These are phyloP conservation scores for Ferdinandea cuprea DNA, from an alignment of 2,888 invertebrate species.

Conservation along the genomic window DNA sequence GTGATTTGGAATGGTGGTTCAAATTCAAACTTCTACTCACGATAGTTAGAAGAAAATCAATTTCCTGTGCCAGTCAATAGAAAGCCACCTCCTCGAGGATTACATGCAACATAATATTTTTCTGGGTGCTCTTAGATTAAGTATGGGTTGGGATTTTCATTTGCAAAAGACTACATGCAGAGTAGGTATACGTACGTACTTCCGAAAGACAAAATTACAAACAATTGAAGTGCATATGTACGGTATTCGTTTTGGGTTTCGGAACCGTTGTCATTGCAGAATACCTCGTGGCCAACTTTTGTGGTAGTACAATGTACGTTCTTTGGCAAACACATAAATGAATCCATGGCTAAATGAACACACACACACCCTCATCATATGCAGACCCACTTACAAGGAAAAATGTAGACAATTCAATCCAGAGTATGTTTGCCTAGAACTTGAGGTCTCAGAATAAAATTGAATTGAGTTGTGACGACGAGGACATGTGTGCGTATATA, in stretches of 20 bases:
- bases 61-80: conserved; percentile 53
- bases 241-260: conserved; percentile 35
- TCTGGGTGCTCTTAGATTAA: not conserved
- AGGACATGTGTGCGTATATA: not conserved
- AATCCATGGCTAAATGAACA: conserved; percentile 21
- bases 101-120: conserved; percentile 31
- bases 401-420: conserved; percentile 46
- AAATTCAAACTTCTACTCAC: conserved; percentile 34
- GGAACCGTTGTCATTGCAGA: not conserved
- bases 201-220: conserved; percentile 15
- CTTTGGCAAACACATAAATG: conserved; percentile 27
- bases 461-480: conserved; percentile 31
- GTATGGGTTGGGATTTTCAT: not conserved
- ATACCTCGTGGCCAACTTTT: conserved; percentile 31
- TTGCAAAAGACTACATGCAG: conserved; percentile 6
- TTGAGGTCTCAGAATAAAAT: conserved; percentile 50
- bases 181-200: not conserved
- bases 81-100: conserved; percentile 28
- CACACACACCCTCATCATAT: conserved; percentile 17
- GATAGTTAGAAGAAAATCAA: conserved; percentile 66
- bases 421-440: conserved; percentile 60
- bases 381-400: conserved; percentile 21
- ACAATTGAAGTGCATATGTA: conserved; percentile 53
- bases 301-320: not conserved
- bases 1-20: conserved; percentile 10